A percentile compares a stretch with the other conserved stretches of the same genome.
phyloP scores from a whole-genome alignment of 2,888 invertebrate genomes.

The Diaphora mendica region DNA sequence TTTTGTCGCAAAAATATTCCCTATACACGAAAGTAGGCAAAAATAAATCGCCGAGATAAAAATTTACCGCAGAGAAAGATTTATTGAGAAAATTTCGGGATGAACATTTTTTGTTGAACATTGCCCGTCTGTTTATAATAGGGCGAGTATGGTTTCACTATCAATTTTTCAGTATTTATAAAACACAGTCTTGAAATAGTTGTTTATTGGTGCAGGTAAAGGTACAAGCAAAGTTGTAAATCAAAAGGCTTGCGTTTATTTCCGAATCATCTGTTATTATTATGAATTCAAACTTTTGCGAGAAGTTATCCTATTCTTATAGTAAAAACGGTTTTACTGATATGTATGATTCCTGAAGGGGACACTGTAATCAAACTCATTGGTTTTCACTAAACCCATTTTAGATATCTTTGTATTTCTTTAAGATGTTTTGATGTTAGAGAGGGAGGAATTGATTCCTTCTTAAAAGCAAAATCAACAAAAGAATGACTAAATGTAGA shows the following conservation, averaged over 20 bases:
- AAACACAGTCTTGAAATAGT: slow-evolving; percentile 1
- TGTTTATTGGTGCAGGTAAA: neutral
- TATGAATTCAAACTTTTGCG: too few species aligned
- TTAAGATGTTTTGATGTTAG: too few species aligned
- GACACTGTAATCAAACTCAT: too few species aligned
- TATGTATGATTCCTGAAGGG: too few species aligned
- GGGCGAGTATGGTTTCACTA: slow-evolving; percentile 25
- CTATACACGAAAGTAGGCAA: slow-evolving; percentile 67
- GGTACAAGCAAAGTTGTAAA: neutral
- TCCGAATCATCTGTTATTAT: neutral
- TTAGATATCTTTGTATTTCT: too few species aligned
- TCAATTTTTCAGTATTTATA: slow-evolving; percentile 18
- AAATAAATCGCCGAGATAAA: slow-evolving; percentile 75
- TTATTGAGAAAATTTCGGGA: slow-evolving; percentile 64
- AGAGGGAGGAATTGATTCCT: too few species aligned
- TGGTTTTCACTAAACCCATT: too few species aligned
- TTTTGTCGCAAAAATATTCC: slow-evolving; percentile 67
- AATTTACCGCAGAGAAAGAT: slow-evolving; percentile 67
- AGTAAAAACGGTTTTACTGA: too few species aligned
- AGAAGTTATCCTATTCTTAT: too few species aligned
- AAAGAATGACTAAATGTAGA: too few species aligned
- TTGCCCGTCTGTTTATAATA: slow-evolving; percentile 45
- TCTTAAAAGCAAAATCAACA: too few species aligned
- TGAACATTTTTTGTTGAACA: slow-evolving; percentile 55
- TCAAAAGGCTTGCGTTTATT: neutral